Conservation (phyloP, 2,888 invertebrate genomes). For the Coleophora deauratella region DNA sequence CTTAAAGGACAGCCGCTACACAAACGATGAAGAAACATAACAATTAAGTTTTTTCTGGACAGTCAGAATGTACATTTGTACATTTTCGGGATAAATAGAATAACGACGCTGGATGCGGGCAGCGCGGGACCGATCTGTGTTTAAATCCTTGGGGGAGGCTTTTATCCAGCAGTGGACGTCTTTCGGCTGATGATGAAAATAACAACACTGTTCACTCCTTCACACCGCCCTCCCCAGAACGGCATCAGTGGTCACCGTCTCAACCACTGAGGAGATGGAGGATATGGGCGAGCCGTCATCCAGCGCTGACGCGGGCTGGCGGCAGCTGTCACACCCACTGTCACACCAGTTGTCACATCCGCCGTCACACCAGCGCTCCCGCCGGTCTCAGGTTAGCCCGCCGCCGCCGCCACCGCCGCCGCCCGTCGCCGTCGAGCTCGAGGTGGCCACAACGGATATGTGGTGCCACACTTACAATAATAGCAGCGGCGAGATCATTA, state of each 20-base stretch:
- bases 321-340: slow-evolving; percentile 41
- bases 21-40: no score
- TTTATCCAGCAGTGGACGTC: no score
- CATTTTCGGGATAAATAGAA: no score
- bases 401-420: slow-evolving; percentile 36
- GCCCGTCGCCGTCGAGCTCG: slow-evolving; percentile 59
- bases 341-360: slow-evolving; percentile 24
- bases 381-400: slow-evolving; percentile 30
- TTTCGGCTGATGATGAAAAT: no score
- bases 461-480: slow-evolving; percentile 38
- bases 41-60: no score
- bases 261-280: slow-evolving; percentile 26
- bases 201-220: background rate
- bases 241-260: slow-evolving; percentile 33
- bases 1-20: no score
- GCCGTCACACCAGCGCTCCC: slow-evolving; percentile 21
- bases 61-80: no score
- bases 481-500: slow-evolving; percentile 1
- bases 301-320: slow-evolving; percentile 25
- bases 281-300: slow-evolving; percentile 14
- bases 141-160: no score
- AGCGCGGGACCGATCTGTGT: no score
- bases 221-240: slow-evolving; percentile 17
- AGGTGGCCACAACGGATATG: slow-evolving; percentile 61
- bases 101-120: no score